Evolutionary conservation across 92 coral and sea anemone genomes (phyloP), one percentile per base, ranked within the genome.

Genomic region (Umimayanthus kanabou): DNA sequence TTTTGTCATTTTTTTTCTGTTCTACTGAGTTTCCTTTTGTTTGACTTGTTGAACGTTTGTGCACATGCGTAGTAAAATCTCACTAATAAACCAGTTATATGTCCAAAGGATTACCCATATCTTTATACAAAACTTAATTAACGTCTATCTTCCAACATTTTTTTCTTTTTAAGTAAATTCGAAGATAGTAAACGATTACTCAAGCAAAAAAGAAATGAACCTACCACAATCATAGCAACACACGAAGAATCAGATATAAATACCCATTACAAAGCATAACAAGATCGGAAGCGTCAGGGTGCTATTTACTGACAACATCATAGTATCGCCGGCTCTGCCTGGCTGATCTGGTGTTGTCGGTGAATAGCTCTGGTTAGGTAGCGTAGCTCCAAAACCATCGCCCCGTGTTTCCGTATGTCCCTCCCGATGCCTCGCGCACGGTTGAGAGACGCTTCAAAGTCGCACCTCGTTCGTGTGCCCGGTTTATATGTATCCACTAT

Each of bases 291-390:
- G 86, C 86, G 86, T 82, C 86, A 82, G 86, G 86, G 86, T 83
- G 87, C 87, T 83, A 83, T 83, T 83, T 37, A 45, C 87, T 30
- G 87, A 69, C 87, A 83, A 83, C 87, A 83, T 45, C 77, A 82
- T 82, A 10, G 86, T 49, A 82, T 82, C 86, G 86, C 78, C 55
- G 86, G 77, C 86, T 69, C 64, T 26, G 86, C 77, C 45, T 30
- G 86, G 86, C 86, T 69, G 86, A 82, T 82, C 86, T 82, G 86
- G 65, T 69, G 78, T 82, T 69, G 77, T 74, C 37, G 11, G 50
- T 43, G 76, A 72, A 29, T 30, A 28, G 42, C 76, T 43, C 49
- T 43, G 49, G 49, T 43, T 43, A 43, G 49, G 49, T 43, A 42
- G 47, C 47, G 47, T 42, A 72, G 40, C 40, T 72, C 40, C 39